Evolutionary conservation across 2,797 vertebrate species (phyloP).

Genomic region (Pseudopleuronectes americanus): DNA sequence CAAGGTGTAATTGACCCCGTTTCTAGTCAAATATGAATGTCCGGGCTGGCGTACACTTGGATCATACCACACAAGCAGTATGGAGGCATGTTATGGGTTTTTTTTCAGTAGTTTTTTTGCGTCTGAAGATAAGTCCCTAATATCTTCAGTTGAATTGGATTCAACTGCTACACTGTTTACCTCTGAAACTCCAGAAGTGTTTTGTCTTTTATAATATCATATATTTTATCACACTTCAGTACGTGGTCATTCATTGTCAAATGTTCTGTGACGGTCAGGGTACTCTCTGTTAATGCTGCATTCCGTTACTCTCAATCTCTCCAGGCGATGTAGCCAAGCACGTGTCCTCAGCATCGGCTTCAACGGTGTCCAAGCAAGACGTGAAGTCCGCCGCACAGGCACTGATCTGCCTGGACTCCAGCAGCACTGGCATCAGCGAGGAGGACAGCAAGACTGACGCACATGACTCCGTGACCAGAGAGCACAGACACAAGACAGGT

Average conservation of each 20-base stretch:
- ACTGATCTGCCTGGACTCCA: slow-evolving; percentile 87
- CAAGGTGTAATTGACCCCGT: no score
- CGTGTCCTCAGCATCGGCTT: slow-evolving; percentile 48
- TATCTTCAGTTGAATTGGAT: no score
- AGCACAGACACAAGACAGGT: slow-evolving; percentile 68
- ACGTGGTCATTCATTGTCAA: neutral
- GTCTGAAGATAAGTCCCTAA: no score
- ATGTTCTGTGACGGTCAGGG: neutral
- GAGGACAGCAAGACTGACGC: slow-evolving; percentile 77
- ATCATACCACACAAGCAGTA: no score
- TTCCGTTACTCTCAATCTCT: slow-evolving; percentile 2
- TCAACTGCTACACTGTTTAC: no score
- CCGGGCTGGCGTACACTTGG: no score
- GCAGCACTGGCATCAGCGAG: slow-evolving; percentile 61
- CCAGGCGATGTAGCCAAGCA: slow-evolving; percentile 86
- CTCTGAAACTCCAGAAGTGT: no score
- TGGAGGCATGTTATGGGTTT: no score
- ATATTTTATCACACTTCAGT: neutral
- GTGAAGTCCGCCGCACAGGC: slow-evolving; percentile 83
- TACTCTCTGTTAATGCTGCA: neutral
- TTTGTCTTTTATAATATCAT: neutral
- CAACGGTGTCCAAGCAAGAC: slow-evolving; percentile 49
- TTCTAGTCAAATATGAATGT: no score
- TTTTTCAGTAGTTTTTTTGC: no score
- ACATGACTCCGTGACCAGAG: slow-evolving; percentile 25